These are phyloP conservation scores for Bovichtus diacanthus DNA, from an alignment of 2,797 vertebrate genomes.

Conservation along the genomic window DNA sequence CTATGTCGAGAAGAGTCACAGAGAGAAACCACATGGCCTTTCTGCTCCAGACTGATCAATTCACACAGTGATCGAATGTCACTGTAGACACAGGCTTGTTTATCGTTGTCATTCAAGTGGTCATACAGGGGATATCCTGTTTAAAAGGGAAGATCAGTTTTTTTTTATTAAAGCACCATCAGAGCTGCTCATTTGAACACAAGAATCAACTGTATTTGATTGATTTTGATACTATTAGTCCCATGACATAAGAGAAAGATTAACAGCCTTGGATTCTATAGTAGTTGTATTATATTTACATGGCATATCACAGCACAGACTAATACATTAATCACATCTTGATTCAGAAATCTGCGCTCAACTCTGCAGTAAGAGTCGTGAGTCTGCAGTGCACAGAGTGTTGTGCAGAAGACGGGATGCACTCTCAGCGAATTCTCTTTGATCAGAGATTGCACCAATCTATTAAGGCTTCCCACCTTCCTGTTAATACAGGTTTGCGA, in stretches of 20 bases:
- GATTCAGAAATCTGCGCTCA: conserved; percentile 16
- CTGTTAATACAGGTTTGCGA: conserved; percentile 54
- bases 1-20: conserved; percentile 41
- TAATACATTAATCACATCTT: not conserved
- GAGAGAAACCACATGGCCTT: conserved; percentile 51
- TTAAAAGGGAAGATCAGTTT: conserved; percentile 33
- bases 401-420: conserved; percentile 20
- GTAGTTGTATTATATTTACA: not conserved
- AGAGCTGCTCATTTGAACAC: conserved; percentile 22
- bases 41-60: conserved; percentile 74
- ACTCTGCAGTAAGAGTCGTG: conserved; percentile 11
- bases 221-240: not conserved
- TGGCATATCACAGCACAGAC: not conserved
- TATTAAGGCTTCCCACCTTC: conserved; percentile 31
- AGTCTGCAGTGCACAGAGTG: not conserved
- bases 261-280: not conserved
- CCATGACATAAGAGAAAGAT: not conserved
- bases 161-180: conserved; percentile 21
- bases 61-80: conserved; percentile 66
- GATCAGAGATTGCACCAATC: conserved; percentile 41
- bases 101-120: conserved; percentile 58
- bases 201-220: not conserved
- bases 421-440: conserved; percentile 22
- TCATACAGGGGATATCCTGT: conserved; percentile 56
- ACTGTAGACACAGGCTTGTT: conserved; percentile 63